Conservation (phyloP, 2,888 invertebrate species). For the Tiliacea citrago region DNA sequence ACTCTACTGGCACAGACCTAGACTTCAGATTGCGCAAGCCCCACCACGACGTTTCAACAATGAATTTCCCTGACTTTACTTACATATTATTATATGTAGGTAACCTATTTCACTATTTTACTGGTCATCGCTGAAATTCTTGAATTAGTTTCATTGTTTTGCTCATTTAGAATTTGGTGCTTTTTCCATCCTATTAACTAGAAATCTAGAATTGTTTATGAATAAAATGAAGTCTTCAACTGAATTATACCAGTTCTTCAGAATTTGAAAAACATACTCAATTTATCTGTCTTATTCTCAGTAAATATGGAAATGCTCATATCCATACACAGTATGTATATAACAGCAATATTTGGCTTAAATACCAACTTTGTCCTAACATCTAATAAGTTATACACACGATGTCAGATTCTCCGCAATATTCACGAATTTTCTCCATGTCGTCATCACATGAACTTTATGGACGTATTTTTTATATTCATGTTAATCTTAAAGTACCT, state of each 20-base stretch:
- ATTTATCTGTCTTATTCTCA: background rate
- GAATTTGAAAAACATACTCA: background rate
- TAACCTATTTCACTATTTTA: background rate
- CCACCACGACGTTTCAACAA: too few relatives aligned
- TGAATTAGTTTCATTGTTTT: background rate
- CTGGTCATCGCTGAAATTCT: background rate
- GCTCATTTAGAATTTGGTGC: background rate
- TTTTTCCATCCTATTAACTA: background rate
- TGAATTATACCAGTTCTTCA: background rate
- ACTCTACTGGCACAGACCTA: too few relatives aligned
- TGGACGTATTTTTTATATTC: conserved; percentile 16
- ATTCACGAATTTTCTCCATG: background rate
- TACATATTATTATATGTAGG: too few relatives aligned
- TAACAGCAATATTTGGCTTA: background rate
- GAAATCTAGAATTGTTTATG: background rate
- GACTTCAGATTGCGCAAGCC: too few relatives aligned
- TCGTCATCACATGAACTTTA: background rate
- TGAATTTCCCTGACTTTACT: background rate
- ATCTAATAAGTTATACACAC: background rate
- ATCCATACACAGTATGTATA: background rate
- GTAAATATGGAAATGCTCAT: too few relatives aligned
- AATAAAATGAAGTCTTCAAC: background rate
- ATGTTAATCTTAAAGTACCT: conserved; percentile 32
- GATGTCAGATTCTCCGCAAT: background rate
- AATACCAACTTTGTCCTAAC: too few relatives aligned